phyloP scores from a whole-genome alignment of 2,888 invertebrate species.

The Drosophila atripex region DNA sequence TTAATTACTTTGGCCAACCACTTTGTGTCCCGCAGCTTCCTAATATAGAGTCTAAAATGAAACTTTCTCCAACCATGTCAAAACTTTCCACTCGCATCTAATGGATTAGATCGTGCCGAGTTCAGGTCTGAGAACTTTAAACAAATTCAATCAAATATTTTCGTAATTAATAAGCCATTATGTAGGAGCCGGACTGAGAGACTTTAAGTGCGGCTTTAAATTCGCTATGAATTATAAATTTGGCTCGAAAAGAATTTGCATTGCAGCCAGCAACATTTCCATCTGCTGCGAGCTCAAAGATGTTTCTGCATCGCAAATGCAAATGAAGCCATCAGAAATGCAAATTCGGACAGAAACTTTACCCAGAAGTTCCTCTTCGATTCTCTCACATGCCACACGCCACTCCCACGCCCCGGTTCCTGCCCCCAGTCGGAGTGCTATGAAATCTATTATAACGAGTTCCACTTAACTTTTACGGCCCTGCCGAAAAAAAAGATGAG shows the following conservation, averaged over 20 bases:
- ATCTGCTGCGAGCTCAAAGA: slow-evolving; percentile 19
- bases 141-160: slow-evolving; percentile 4
- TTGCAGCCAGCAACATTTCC: neutral
- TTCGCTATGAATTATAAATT: neutral
- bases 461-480: slow-evolving; percentile 45
- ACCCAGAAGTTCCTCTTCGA: slow-evolving; percentile 44
- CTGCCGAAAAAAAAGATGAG: slow-evolving; percentile 28
- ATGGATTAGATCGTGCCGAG: slow-evolving; percentile 5
- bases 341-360: slow-evolving; percentile 57
- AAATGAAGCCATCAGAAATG: slow-evolving; percentile 67
- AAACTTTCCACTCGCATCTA: slow-evolving; percentile 18
- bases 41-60: slow-evolving; percentile 15
- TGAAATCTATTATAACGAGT: slow-evolving; percentile 26
- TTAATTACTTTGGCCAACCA: slow-evolving; percentile 47
- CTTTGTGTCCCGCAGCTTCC: slow-evolving; percentile 39
- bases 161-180: neutral
- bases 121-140: slow-evolving; percentile 1
- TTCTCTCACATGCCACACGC: slow-evolving; percentile 44
- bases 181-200: neutral
- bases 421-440: neutral
- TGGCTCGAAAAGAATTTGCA: slow-evolving; percentile 1
- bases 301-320: slow-evolving; percentile 48
- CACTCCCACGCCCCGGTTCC: neutral
- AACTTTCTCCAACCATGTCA: slow-evolving; percentile 32
- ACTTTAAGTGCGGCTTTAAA: neutral